These are phyloP conservation scores for Pristionchus entomophagus DNA, from an alignment of 2,888 invertebrate species.

Conservation along the genomic window DNA sequence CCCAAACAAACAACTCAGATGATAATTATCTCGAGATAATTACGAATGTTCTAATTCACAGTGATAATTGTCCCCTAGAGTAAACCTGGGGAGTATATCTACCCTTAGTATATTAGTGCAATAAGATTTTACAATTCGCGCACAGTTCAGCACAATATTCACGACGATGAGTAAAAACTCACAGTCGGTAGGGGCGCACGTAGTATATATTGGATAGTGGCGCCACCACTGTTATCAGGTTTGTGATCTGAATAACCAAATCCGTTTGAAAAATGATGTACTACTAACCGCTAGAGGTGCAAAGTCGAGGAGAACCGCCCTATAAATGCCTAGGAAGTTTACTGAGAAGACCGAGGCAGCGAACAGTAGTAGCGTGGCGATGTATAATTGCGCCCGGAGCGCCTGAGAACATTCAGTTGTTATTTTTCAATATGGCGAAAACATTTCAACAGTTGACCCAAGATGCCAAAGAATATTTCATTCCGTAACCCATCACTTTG, in stretches of 20 bases:
- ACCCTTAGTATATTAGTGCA: no score
- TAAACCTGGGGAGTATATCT: no score
- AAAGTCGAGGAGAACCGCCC: not conserved
- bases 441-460: no score
- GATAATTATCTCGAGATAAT: no score
- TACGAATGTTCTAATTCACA: no score
- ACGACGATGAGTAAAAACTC: not conserved
- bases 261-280: not conserved
- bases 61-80: no score
- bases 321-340: not conserved
- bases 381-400: not conserved
- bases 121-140: no score
- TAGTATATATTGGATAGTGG: not conserved
- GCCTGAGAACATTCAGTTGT: not conserved
- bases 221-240: not conserved
- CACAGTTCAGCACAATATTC: no score
- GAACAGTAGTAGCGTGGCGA: not conserved
- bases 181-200: not conserved
- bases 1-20: no score
- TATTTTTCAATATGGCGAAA: not conserved
- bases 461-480: no score
- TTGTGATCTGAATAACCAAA: not conserved
- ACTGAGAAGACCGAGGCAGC: not conserved
- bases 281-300: not conserved
- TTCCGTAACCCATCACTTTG: no score